Percentiles rank a stretch among this genome's conserved stretches.
phyloP scores from a whole-genome alignment of 2,113 vertebrate species.

The Malurus alboscapulatus region DNA sequence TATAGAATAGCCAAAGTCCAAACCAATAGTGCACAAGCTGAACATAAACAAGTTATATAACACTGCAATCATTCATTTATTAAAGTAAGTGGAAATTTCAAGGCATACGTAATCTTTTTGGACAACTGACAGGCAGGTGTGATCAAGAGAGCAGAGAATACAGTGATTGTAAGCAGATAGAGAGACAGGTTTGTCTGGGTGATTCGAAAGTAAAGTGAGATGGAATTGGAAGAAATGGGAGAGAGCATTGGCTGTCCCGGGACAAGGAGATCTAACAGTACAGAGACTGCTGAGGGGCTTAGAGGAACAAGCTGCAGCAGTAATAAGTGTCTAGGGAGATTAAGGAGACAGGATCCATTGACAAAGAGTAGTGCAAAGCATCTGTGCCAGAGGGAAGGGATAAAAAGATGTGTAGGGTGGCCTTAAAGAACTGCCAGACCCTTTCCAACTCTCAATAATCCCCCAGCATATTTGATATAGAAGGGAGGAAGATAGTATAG shows the following conservation, averaged over 20 bases:
- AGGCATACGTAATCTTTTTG: constrained; percentile 47
- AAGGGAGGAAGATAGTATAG: neutral
- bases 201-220: constrained; percentile 36
- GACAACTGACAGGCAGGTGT: constrained; percentile 64
- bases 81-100: constrained; percentile 54
- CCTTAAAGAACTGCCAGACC: neutral
- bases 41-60: constrained; percentile 68
- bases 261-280: neutral
- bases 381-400: neutral
- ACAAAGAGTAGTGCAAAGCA: neutral
- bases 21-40: neutral
- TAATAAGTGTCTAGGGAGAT: neutral
- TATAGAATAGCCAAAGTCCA: neutral
- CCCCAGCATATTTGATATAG: neutral
- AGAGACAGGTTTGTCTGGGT: constrained; percentile 46
- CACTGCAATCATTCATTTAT: constrained; percentile 35
- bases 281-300: neutral
- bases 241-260: neutral
- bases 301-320: neutral
- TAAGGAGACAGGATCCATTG: neutral
- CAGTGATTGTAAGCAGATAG: constrained; percentile 35
- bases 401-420: neutral
- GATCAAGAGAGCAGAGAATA: constrained; percentile 36
- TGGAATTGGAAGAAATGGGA: neutral
- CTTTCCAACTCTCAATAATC: neutral